A percentile compares a stretch with the other conserved stretches of the same genome.
Evolutionary conservation across 2,797 vertebrate genomes (phyloP).

Genomic region (Alosa sapidissima): DNA sequence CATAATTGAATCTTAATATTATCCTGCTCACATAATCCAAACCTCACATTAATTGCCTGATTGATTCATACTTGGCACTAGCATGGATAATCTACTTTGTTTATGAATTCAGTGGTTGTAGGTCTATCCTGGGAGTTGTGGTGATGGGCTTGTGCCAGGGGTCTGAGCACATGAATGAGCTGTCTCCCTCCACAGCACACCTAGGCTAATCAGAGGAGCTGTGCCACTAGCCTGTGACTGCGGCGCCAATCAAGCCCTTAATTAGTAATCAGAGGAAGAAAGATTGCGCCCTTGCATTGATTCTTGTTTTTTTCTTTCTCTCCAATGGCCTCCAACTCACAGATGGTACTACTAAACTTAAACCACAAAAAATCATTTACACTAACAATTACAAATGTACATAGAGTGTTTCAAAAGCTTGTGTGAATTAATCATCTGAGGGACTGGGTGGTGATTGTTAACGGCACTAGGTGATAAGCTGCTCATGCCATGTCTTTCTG

Average conservation of each 20-base stretch:
- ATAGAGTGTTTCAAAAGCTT: neutral
- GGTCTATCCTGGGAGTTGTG: neutral
- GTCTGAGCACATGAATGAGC: neutral
- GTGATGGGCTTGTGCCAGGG: neutral
- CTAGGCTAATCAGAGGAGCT: slow-evolving; percentile 52
- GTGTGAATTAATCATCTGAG: neutral
- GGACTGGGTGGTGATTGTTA: neutral
- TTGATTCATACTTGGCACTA: neutral
- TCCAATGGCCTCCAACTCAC: slow-evolving; percentile 34
- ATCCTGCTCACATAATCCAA: neutral
- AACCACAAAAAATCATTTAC: neutral
- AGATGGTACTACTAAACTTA: slow-evolving; percentile 20
- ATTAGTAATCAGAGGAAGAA: slow-evolving; percentile 48
- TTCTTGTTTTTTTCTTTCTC: slow-evolving; percentile 31
- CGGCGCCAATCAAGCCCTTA: slow-evolving; percentile 48
- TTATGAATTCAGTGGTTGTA: neutral
- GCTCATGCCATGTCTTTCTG: neutral
- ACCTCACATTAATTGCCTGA: neutral
- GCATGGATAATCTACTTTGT: neutral
- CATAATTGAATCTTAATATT: neutral
- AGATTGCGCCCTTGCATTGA: slow-evolving; percentile 5
- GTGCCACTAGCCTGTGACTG: slow-evolving; percentile 29
- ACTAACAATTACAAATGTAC: neutral
- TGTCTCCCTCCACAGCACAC: slow-evolving; percentile 27
- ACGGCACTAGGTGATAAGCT: neutral